Conservation (phyloP, 2,797 vertebrate species). For the Potorous gilbertii region DNA sequence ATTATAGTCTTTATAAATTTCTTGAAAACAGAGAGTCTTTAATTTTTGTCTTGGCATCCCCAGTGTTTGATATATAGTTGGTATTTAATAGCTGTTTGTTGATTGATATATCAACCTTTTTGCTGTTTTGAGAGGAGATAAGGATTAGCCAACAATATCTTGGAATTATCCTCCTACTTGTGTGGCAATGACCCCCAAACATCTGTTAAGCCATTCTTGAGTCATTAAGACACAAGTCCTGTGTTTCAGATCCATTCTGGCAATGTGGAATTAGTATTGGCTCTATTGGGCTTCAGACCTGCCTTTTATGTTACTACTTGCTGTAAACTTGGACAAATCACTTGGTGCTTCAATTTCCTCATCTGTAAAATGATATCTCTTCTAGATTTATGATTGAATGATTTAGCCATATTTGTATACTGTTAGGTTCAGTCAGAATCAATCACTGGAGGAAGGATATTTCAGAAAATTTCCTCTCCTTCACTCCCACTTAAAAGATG, state of each 20-base stretch:
- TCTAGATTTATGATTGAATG: neutral
- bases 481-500: neutral
- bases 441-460: neutral
- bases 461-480: slow-evolving; percentile 41
- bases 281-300: neutral
- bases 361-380: slow-evolving; percentile 16
- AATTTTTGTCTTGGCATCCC: neutral
- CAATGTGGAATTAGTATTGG: neutral
- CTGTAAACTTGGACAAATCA: neutral
- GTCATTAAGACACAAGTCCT: slow-evolving; percentile 10
- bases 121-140: slow-evolving; percentile 14
- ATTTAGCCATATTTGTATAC: slow-evolving; percentile 24
- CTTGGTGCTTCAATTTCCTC: neutral
- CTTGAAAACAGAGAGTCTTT: neutral
- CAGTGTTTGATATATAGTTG: neutral
- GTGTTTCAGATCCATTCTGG: neutral
- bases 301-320: neutral
- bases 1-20: neutral
- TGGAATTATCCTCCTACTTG: slow-evolving; percentile 6
- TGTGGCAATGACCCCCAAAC: neutral
- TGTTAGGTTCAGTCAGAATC: neutral
- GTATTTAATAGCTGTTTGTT: neutral
- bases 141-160: neutral
- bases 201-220: neutral
- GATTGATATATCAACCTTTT: neutral